Evolutionary conservation across 23 tunicate species (phyloP).

Genomic region (Halocynthia aurantium): DNA sequence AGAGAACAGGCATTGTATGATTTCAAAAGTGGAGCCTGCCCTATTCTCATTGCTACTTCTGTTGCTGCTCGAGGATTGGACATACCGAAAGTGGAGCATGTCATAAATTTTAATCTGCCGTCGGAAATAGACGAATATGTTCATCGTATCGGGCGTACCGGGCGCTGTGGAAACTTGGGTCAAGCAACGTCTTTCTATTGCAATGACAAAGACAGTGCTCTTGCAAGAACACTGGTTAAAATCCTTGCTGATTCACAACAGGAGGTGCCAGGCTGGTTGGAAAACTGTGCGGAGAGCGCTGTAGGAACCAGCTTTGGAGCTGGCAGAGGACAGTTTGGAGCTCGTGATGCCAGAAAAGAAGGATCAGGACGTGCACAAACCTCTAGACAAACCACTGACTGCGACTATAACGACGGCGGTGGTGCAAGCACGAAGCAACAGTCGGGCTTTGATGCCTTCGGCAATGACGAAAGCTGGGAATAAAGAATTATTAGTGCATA

Average conservation of each 20-base stretch:
- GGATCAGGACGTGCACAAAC: background rate
- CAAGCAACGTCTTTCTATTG: constrained; percentile 90
- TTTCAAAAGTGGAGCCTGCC: constrained; percentile 63
- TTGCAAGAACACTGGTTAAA: constrained; percentile 65
- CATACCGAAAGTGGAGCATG: constrained; percentile 93
- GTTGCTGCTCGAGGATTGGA: constrained; percentile 97
- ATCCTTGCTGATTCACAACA: constrained; percentile 55
- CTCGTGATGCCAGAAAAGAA: constrained; percentile 35
- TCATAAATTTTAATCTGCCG: constrained; percentile 91
- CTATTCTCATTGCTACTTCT: constrained; percentile 86
- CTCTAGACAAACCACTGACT: constrained; percentile 46
- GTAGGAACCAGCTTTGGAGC: constrained; percentile 48
- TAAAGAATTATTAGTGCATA: too few species aligned
- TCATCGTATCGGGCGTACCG: constrained; percentile 94
- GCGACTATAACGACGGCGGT: constrained; percentile 76
- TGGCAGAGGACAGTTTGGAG: constrained; percentile 53
- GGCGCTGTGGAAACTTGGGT: constrained; percentile 92
- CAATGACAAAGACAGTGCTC: constrained; percentile 32
- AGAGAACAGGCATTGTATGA: constrained; percentile 85
- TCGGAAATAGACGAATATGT: constrained; percentile 92
- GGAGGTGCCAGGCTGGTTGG: constrained; percentile 70
- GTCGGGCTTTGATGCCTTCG: too few species aligned
- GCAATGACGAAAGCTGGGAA: too few species aligned
- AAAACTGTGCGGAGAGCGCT: constrained; percentile 50
- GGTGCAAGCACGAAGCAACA: constrained; percentile 5